Base-by-base conservation (phyloP, 2,113 vertebrate species). In the Paramormyrops kingsleyae region DNA sequence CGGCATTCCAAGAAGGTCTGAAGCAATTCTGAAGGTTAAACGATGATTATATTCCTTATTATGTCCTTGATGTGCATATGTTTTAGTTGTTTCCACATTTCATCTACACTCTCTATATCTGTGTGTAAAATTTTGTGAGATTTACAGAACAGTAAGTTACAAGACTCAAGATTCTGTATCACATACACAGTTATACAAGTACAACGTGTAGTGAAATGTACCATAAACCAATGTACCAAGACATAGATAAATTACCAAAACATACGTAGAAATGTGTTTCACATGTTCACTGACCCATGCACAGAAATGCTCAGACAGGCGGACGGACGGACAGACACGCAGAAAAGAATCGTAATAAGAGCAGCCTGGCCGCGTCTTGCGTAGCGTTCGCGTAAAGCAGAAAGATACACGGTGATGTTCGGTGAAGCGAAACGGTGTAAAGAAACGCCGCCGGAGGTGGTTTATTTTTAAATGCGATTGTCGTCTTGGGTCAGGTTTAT, bases 311-410 rank as follows among this genome's bases (percentile, higher is more conserved):
- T 10, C 10, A 87, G 77, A 66, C 86, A 88, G 70, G 52, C 52
- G 15, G 50, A 19, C 52, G 17, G 52, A 88, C 49, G 47, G 87
- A 80, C 70, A 56, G 47, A 83, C 88, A 50, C 31, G 35, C 49
- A 89, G 44, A 83, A 17, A 10, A 53, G 91, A 92, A 94, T 89
- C 93, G 91, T 95, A 94, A 94, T 94, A 93, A 94, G 92, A 94
- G 93, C 88, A 91, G 90, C 93, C 88, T 90, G 90, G 87, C 91
- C 44, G 90, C 87, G 92, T 92, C 92, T 96, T 95, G 95, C 95
- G 95, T 95, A 95, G 92, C 89, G 91, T 88, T 83, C 13, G 50
- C 89, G 90, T 89, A 12, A 87, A 88, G 92, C 92, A 89, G 91
- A 94, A 94, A 91, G 80, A 91, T 56, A 88, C 42, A 44, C 74